These are phyloP conservation scores for Fistularia commersonii DNA, from an alignment of 2,797 vertebrate genomes.

Conservation along the genomic window DNA sequence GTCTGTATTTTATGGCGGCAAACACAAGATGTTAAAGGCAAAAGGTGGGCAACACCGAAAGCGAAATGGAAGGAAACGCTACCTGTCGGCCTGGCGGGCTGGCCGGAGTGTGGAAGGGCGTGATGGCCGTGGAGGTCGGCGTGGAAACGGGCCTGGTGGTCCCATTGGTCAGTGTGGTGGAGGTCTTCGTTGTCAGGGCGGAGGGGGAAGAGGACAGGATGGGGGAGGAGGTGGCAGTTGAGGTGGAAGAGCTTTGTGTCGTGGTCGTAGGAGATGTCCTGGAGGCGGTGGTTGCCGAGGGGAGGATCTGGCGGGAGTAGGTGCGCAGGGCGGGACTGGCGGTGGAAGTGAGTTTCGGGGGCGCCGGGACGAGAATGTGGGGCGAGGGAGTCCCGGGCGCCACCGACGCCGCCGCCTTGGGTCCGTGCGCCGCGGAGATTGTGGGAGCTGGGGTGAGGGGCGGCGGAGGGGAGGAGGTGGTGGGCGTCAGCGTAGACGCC, in stretches of 20 bases:
- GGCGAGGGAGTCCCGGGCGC: constrained; percentile 13
- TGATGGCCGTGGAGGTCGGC: constrained; percentile 63
- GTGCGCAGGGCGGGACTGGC: constrained; percentile 43
- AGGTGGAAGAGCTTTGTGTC: constrained; percentile 4
- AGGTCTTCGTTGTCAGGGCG: constrained; percentile 42
- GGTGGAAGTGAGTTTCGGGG: constrained; percentile 57
- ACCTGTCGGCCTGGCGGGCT: constrained; percentile 75
- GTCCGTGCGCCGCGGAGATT: constrained; percentile 22
- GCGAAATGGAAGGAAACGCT: constrained; percentile 1
- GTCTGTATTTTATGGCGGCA: too few relatives aligned
- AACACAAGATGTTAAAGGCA: not conserved
- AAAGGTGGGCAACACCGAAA: not conserved
- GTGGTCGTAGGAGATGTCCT: constrained; percentile 20
- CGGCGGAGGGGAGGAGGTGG: constrained; percentile 61
- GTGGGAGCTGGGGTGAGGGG: constrained; percentile 61
- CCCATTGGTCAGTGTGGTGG: constrained; percentile 69
- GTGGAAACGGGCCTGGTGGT: constrained; percentile 51
- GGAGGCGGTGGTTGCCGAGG: constrained; percentile 26
- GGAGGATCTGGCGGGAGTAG: constrained; percentile 57
- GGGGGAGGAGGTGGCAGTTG: constrained; percentile 16
- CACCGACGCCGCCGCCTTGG: constrained; percentile 21
- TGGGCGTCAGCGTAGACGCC: constrained; percentile 26
- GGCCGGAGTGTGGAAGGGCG: constrained; percentile 75
- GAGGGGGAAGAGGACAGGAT: constrained; percentile 20
- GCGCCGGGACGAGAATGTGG: constrained; percentile 50